A percentile compares a stretch with the other conserved stretches of the same genome.
These are phyloP conservation scores for Rhabdomys pumilio DNA, from an alignment of 2,797 vertebrate species.

Conservation along the genomic window DNA sequence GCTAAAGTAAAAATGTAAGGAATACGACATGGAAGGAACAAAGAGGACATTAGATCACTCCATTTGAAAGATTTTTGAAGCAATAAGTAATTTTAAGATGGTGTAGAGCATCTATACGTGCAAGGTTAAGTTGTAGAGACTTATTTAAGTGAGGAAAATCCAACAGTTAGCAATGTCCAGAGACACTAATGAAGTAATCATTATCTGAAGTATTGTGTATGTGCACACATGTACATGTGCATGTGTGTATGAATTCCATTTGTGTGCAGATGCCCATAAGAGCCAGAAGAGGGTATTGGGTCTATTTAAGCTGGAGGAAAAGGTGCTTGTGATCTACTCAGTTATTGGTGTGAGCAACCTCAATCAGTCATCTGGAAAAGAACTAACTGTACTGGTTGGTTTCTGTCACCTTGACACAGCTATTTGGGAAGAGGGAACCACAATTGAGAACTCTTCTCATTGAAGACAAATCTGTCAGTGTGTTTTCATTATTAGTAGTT, in stretches of 20 bases:
- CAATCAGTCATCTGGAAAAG: not conserved
- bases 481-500: not conserved
- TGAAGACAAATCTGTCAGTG: not conserved
- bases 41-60: not conserved
- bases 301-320: not conserved
- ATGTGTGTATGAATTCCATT: not conserved
- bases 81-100: not conserved
- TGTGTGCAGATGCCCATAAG: not conserved
- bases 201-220: not conserved
- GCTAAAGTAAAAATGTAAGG: not conserved
- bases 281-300: not conserved
- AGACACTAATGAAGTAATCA: not conserved
- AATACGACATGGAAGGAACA: not conserved
- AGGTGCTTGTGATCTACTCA: not conserved
- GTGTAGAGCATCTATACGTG: accelerated
- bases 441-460: no score
- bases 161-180: not conserved
- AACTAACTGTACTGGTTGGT: not conserved
- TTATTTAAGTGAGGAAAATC: not conserved
- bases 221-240: not conserved
- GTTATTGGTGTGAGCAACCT: not conserved
- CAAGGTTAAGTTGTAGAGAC: not conserved
- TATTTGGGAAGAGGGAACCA: not conserved
- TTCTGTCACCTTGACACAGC: not conserved
- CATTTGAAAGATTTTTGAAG: not conserved